Conservation (phyloP, 2,113 vertebrate species). For the Oryzias melastigma region DNA sequence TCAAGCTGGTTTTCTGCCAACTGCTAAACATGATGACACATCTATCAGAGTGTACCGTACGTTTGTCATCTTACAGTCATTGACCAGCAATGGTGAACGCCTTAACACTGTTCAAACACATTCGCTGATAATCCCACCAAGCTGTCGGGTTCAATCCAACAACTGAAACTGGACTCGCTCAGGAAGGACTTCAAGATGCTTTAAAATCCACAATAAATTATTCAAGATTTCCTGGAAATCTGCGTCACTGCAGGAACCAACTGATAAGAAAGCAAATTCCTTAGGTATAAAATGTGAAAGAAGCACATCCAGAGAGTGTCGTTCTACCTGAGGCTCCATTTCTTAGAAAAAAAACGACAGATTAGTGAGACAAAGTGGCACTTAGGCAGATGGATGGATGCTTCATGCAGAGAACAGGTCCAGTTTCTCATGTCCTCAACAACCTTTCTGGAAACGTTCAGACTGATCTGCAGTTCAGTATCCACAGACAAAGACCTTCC, state of each 20-base stretch:
- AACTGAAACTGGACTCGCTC: conserved; percentile 20
- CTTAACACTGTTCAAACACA: conserved; percentile 31
- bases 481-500: too few relatives aligned
- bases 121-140: conserved; percentile 20
- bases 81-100: conserved; percentile 74
- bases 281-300: neutral
- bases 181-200: neutral
- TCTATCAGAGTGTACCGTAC: too few relatives aligned
- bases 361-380: conserved; percentile 38
- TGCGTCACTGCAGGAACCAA: neutral
- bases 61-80: conserved; percentile 56
- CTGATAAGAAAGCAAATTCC: conserved; percentile 3
- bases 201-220: conserved; percentile 25
- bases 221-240: conserved; percentile 8
- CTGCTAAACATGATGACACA: too few relatives aligned
- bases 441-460: too few relatives aligned
- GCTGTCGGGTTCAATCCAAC: conserved; percentile 50
- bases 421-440: too few relatives aligned
- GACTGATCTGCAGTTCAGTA: too few relatives aligned
- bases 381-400: conserved; percentile 24
- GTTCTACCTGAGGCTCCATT: conserved; percentile 67
- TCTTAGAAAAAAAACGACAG: conserved; percentile 36
- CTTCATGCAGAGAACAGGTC: too few relatives aligned
- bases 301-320: conserved; percentile 20
- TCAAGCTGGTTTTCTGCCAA: conserved; percentile 33